Base-by-base conservation (phyloP, 1,140 invertebrate species). In the Dryas iulia region DNA sequence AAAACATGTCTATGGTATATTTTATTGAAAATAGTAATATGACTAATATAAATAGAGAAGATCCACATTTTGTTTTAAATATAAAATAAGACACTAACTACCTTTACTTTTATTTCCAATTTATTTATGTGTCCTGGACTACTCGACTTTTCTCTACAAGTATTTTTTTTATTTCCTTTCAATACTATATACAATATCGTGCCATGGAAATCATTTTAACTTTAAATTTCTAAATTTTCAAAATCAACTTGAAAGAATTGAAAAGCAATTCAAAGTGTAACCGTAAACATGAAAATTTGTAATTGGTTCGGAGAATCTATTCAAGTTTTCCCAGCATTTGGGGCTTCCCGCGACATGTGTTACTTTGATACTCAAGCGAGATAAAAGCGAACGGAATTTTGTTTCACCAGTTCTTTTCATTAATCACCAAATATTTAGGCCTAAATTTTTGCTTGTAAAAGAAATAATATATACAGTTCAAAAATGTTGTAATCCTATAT, bases 221-320 rank as follows among this genome's bases (percentile, higher is more conserved):
- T 35, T 35, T 35, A 14, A 35, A 6, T 12, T 14, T 12, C 5
- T n/a, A 35, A 14, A 14, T n/a, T 35, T 35, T n/a, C 4, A 14
- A 35, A 35, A 35, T 35, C 0, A 35, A 35, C 8, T 10, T 21
- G 18, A 21, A 47, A 47, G 39, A 47, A 47, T 47, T 47, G 18
- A 8, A 47, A 18, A 47, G 39, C 39, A 47, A 47, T 21, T 47
- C 18, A 47, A 47, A 47, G 39, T 47, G 18, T 10, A 35, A 18
- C 39, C 14, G 5, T 8, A 47, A 47, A 18, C 18, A 47, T 47
- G 39, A 47, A 47, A 47, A 59, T 59, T 33, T 23, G 14, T 59
- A 59, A 59, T 59, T 33, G 57, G 28, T 59, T 59, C 6, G 21
- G 57, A 59, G 18, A 59, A 59, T 59, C 57, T 59, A 59, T 59